Conservation (phyloP, 2,797 vertebrate genomes). For the Bryconaethiops microstoma region DNA sequence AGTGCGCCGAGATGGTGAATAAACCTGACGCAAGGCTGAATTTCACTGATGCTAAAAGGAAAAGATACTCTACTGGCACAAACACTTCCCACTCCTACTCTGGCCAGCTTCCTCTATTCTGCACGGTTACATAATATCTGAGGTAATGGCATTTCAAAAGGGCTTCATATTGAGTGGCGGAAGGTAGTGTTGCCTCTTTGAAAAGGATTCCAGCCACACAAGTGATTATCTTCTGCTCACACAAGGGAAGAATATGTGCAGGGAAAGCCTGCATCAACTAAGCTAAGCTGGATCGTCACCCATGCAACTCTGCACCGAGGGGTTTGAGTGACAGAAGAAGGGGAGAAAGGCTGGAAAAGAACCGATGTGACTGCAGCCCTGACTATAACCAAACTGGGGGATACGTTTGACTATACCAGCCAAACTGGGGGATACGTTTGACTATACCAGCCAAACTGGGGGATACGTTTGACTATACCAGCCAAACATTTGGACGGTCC, state of each 20-base stretch:
- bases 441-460: too few species aligned
- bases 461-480: too few species aligned
- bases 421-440: background rate
- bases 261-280: background rate
- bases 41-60: slow-evolving; percentile 31
- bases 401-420: too few species aligned
- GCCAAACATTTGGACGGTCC: too few species aligned
- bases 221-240: slow-evolving; percentile 34
- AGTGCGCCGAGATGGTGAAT: background rate
- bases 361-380: background rate
- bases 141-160: slow-evolving; percentile 24
- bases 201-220: slow-evolving; percentile 46
- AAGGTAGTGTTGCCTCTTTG: slow-evolving; percentile 17
- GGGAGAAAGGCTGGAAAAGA: background rate
- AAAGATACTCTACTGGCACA: background rate
- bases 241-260: slow-evolving; percentile 4
- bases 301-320: background rate
- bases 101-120: slow-evolving; percentile 19
- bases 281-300: slow-evolving; percentile 7
- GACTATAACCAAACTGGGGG: background rate
- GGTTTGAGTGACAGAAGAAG: background rate
- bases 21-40: background rate
- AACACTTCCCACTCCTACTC: slow-evolving; percentile 20
- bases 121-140: slow-evolving; percentile 47
- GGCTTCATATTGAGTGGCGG: slow-evolving; percentile 4